Conservation (phyloP, 2,888 invertebrate species). For the Tipula unca region DNA sequence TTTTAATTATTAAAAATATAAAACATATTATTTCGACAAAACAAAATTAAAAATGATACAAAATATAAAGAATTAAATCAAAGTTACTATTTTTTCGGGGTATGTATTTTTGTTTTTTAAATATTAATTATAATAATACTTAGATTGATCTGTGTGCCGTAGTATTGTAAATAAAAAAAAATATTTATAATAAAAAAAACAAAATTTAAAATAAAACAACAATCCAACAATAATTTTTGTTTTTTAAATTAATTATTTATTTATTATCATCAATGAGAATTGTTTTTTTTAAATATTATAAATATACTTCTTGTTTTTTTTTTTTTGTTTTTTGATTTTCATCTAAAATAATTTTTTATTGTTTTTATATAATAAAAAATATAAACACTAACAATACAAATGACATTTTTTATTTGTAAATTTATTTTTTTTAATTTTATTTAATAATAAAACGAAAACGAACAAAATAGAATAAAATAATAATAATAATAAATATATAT, state of each 20-base stretch:
- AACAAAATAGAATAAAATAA: too few relatives aligned
- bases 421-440: not conserved
- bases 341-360: not conserved
- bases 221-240: not conserved
- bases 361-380: conserved; percentile 18
- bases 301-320: not conserved
- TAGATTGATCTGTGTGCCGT: conserved; percentile 16
- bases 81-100: not conserved
- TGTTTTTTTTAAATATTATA: not conserved
- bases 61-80: not conserved
- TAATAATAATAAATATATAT: not conserved
- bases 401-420: not conserved
- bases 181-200: not conserved
- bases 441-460: not conserved
- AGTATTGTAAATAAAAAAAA: conserved; percentile 15
- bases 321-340: not conserved
- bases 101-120: not conserved
- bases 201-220: not conserved
- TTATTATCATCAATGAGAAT: not conserved
- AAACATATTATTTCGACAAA: not conserved
- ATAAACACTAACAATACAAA: conserved; percentile 18
- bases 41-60: not conserved
- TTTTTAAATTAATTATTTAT: not conserved
- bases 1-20: conserved; percentile 17
- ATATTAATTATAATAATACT: conserved; percentile 18